Percentiles rank a stretch among this genome's conserved stretches.
phyloP scores from a whole-genome alignment of 2,113 vertebrate genomes.

The Periophthalmodon schlosseri region DNA sequence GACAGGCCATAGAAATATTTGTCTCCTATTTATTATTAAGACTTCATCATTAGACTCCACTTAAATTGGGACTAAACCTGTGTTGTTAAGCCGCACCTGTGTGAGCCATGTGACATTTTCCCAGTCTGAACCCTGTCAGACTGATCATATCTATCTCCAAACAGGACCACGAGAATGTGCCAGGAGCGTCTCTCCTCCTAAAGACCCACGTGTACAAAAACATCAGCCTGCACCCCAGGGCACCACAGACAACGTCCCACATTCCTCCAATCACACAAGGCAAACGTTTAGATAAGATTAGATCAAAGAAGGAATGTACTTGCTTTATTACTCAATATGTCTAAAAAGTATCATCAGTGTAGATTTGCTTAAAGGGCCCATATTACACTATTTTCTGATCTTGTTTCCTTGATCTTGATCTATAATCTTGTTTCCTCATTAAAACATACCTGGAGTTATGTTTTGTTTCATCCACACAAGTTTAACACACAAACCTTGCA shows the following conservation, averaged over 20 bases:
- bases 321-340: too few relatives aligned
- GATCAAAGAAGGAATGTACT: background rate
- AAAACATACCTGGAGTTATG: too few relatives aligned
- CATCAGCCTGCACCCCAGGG: slow-evolving; percentile 32
- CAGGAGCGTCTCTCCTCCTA: slow-evolving; percentile 31
- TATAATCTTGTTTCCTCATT: too few relatives aligned
- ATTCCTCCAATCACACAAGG: slow-evolving; percentile 2
- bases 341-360: too few relatives aligned
- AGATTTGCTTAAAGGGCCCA: too few relatives aligned
- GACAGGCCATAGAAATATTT: too few relatives aligned
- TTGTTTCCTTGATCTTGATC: too few relatives aligned
- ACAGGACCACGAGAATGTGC: slow-evolving; percentile 28
- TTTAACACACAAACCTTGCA: too few relatives aligned
- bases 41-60: too few relatives aligned
- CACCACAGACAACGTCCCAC: slow-evolving; percentile 16
- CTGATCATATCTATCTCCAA: slow-evolving; percentile 42
- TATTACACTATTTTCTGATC: too few relatives aligned
- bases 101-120: slow-evolving; percentile 23
- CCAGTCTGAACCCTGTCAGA: slow-evolving; percentile 15
- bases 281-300: background rate
- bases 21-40: too few relatives aligned
- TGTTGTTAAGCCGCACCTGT: slow-evolving; percentile 29
- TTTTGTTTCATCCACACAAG: too few relatives aligned
- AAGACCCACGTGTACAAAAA: slow-evolving; percentile 23
- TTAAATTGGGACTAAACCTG: slow-evolving; percentile 8